These are phyloP conservation scores for Linnaemya tessellans DNA, from an alignment of 2,888 invertebrate genomes.

Conservation along the genomic window DNA sequence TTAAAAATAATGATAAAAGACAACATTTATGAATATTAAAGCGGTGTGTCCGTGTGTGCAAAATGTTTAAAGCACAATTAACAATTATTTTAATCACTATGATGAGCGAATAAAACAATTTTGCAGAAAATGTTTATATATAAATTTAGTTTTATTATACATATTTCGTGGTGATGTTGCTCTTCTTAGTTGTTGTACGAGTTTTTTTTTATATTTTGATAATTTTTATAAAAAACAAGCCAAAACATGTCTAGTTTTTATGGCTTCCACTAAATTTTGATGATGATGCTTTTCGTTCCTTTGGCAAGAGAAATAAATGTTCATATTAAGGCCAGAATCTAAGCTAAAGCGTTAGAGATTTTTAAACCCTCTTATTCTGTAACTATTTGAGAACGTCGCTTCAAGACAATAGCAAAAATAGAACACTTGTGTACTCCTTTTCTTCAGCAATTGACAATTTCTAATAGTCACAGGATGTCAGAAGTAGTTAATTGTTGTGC, in stretches of 20 bases:
- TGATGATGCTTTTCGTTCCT: constrained; percentile 27
- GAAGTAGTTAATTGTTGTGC: too few relatives aligned
- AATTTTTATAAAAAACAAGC: constrained; percentile 37
- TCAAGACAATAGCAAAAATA: too few relatives aligned
- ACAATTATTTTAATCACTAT: constrained; percentile 34
- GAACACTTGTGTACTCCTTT: too few relatives aligned
- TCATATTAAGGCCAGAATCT: background rate
- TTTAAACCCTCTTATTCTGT: background rate
- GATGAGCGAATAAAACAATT: constrained; percentile 40
- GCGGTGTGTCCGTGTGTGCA: constrained; percentile 7
- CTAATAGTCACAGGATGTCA: too few relatives aligned
- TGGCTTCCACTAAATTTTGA: constrained; percentile 63
- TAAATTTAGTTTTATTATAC: constrained; percentile 47
- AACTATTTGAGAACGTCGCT: too few relatives aligned
- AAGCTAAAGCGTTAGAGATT: constrained; percentile 1
- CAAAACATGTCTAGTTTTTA: constrained; percentile 41
- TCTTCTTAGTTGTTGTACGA: constrained; percentile 8
- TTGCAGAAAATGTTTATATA: constrained; percentile 30
- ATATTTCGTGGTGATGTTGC: constrained; percentile 28
- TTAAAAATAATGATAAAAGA: constrained; percentile 14
- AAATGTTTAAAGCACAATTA: constrained; percentile 40
- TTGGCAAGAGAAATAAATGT: background rate
- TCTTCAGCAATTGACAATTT: too few relatives aligned
- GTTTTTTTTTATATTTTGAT: constrained; percentile 27
- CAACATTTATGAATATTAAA: constrained; percentile 16